A percentile compares a stretch with the other conserved stretches of the same genome.
These are phyloP conservation scores for Leucoma salicis DNA, from an alignment of 2,888 invertebrate genomes.

Conservation along the genomic window DNA sequence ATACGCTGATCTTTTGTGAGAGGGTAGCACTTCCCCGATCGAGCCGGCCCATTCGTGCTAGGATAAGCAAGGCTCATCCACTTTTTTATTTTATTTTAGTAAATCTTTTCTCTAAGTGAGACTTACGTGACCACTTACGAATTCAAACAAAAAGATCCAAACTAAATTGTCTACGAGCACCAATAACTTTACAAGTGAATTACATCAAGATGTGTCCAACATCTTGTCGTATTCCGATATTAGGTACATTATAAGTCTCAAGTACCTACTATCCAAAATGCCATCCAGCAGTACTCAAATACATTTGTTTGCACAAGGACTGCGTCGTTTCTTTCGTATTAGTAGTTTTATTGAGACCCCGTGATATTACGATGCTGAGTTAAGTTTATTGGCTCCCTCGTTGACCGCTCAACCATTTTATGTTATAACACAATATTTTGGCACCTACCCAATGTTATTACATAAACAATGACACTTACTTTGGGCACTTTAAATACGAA, in stretches of 20 bases:
- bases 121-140: background rate
- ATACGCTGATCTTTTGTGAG: too few relatives aligned
- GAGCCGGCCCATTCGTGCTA: too few relatives aligned
- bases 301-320: slow-evolving; percentile 16
- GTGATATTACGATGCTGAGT: slow-evolving; percentile 17
- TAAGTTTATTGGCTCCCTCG: slow-evolving; percentile 18
- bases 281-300: slow-evolving; percentile 7
- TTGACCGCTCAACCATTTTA: slow-evolving; percentile 24
- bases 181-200: background rate
- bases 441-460: slow-evolving; percentile 23
- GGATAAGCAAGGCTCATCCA: too few relatives aligned
- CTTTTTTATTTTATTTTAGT: too few relatives aligned
- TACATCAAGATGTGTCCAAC: background rate
- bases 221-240: background rate
- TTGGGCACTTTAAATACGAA: too few relatives aligned
- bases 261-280: slow-evolving; percentile 3
- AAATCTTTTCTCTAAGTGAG: too few relatives aligned
- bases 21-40: too few relatives aligned
- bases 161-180: background rate
- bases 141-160: background rate
- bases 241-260: background rate
- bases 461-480: slow-evolving; percentile 26
- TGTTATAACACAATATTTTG: slow-evolving; percentile 17
- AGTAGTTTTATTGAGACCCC: slow-evolving; percentile 16
- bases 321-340: slow-evolving; percentile 15